Base-by-base conservation (phyloP, 2,888 invertebrate species). In the Teleogryllus oceanicus region DNA sequence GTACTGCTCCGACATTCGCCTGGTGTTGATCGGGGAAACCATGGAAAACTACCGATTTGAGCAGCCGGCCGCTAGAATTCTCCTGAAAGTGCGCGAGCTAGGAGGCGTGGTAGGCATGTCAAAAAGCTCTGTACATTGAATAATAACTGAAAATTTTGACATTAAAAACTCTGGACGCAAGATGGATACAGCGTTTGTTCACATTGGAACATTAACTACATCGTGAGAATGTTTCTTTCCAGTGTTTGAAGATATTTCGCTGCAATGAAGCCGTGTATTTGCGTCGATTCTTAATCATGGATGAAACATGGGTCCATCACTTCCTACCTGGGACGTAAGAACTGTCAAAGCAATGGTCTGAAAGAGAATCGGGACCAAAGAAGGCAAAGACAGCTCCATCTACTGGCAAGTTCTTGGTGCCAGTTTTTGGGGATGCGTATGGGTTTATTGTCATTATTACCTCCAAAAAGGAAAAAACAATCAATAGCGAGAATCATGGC, bases 301-400 rank as follows among this genome's bases (percentile, higher is more conserved):
- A 79, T 75, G 50, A 79, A 50, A 20, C 2, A 11, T 75, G 75
- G 75, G 49, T 75, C 18, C 11, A 21, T 49, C 78, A 78, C 2
- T 62, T 62, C 37, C 16, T 5, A 21, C 74, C 78, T 18, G 78
- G 21, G 62, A 79, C 75, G n/a, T n/a, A 79, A 49, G 11, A 75
- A 37, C 1, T 10, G 75, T 76, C 20, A 74, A 75, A 62, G 21
- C 18, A 75, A n/a, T 79, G 50, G 50, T 10, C 11, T 75, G 62
- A 62, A 62, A 75, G 10, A 75, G 75, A 75, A 75, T 75, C 75
- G 75, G 75, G 4, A 1, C 4, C 20, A 75, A 75, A 75, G 75
- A 11, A 75, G n/a, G 8, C 74, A 3, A 74, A 3, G 75, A 75
- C 75, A 75, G 75, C 11, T 75, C 75, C 75, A 75, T 8, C 75